A percentile compares a stretch with the other conserved stretches of the same genome.
Conservation (phyloP, 1,140 invertebrate species). For the Drosophila chauvacae region DNA sequence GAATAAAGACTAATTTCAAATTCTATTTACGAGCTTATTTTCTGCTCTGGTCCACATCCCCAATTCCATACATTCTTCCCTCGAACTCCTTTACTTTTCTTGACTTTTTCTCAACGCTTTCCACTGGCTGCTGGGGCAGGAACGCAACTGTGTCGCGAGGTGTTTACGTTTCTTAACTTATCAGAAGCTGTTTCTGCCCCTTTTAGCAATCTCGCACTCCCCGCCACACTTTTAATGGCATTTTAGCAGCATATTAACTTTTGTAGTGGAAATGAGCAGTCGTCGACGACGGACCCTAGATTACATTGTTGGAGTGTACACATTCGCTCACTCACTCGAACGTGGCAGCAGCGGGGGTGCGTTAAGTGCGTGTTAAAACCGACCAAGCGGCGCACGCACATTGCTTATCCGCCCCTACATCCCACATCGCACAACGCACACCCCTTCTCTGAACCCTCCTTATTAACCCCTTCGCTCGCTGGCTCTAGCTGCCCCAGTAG, state of each 20-base stretch:
- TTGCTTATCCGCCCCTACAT: slow-evolving; percentile 47
- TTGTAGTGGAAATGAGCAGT: slow-evolving; percentile 76
- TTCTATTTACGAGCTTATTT: slow-evolving; percentile 60
- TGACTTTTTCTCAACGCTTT: slow-evolving; percentile 52
- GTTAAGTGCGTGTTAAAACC: slow-evolving; percentile 74
- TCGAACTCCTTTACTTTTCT: background rate
- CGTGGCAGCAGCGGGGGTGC: slow-evolving; percentile 33
- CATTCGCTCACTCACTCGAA: slow-evolving; percentile 23
- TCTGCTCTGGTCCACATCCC: slow-evolving; percentile 31
- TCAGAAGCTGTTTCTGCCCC: slow-evolving; percentile 46
- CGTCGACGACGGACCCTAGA: slow-evolving; percentile 56
- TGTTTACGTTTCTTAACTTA: slow-evolving; percentile 72
- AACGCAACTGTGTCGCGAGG: slow-evolving; percentile 62
- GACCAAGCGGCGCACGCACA: slow-evolving; percentile 71
- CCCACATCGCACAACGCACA: background rate
- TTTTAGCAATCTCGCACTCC: slow-evolving; percentile 2
- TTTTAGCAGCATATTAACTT: slow-evolving; percentile 81
- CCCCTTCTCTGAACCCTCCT: background rate
- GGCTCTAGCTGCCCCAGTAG: slow-evolving; percentile 50
- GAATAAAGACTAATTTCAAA: slow-evolving; percentile 3
- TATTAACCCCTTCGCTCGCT: slow-evolving; percentile 22
- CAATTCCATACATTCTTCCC: slow-evolving; percentile 23
- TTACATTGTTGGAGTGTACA: slow-evolving; percentile 57
- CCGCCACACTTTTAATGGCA: slow-evolving; percentile 66
- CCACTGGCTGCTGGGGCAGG: slow-evolving; percentile 36